These are phyloP conservation scores for Myopa tessellatipennis DNA, from an alignment of 2,888 invertebrate genomes.

Conservation along the genomic window DNA sequence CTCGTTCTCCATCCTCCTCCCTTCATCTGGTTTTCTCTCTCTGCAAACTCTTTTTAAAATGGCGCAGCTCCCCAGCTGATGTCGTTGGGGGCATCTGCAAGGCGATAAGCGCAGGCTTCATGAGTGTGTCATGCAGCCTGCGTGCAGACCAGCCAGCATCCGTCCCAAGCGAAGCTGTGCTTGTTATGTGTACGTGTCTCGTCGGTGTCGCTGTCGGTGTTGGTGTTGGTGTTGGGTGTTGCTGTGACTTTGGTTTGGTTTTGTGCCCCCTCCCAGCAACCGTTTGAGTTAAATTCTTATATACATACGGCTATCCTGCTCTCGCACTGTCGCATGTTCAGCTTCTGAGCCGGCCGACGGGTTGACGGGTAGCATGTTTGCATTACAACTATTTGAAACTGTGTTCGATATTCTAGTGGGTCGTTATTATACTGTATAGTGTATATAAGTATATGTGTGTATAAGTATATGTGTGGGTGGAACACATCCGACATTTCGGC, in stretches of 20 bases:
- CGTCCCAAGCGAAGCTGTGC: not conserved
- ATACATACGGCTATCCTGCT: slow-evolving; percentile 37
- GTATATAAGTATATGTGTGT: slow-evolving; percentile 13
- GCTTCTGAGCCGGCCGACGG: not conserved
- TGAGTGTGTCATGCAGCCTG: not conserved
- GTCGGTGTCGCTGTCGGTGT: not conserved
- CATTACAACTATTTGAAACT: slow-evolving; percentile 37
- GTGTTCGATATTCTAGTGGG: slow-evolving; percentile 39
- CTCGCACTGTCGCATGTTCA: not conserved
- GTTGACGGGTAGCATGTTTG: not conserved
- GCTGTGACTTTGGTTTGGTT: too few relatives aligned
- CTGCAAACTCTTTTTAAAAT: slow-evolving; percentile 33
- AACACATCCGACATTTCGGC: too few relatives aligned
- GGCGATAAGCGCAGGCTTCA: slow-evolving; percentile 1
- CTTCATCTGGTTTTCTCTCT: not conserved
- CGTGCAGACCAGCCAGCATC: not conserved
- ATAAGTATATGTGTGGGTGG: not conserved
- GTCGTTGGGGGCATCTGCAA: slow-evolving; percentile 2
- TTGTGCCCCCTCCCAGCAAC: too few relatives aligned
- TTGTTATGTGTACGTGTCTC: not conserved
- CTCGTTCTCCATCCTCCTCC: not conserved
- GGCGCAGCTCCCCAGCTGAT: slow-evolving; percentile 34
- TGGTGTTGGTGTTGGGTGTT: not conserved
- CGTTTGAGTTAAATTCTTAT: not conserved
- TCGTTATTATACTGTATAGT: not conserved